Evolutionary conservation across 2,797 vertebrate genomes (phyloP).

Genomic region (Corythornis leucogaster): DNA sequence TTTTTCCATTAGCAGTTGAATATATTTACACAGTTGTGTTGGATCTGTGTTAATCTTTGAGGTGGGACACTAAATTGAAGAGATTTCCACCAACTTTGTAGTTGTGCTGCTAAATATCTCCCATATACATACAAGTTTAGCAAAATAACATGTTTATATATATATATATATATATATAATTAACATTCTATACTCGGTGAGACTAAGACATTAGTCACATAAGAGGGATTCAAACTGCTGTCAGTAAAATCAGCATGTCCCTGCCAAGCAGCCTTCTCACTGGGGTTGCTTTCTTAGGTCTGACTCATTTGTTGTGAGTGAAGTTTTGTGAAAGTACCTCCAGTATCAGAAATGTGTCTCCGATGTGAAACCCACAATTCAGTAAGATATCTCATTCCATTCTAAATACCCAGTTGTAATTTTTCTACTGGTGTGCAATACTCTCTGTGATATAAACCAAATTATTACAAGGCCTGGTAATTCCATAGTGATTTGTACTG

Average conservation of each 20-base stretch:
- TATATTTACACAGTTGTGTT: not conserved
- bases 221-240: slow-evolving; percentile 7
- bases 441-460: not conserved
- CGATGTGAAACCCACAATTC: not conserved
- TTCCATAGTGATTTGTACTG: not conserved
- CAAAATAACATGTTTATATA: not conserved
- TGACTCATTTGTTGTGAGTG: slow-evolving; percentile 65
- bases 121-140: not conserved
- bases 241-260: not conserved
- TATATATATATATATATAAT: not conserved
- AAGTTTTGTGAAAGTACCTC: slow-evolving; percentile 46
- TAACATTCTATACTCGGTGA: not conserved
- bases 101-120: not conserved
- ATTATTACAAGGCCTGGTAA: not conserved
- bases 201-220: slow-evolving; percentile 21
- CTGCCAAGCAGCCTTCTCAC: not conserved
- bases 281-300: slow-evolving; percentile 42
- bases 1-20: not conserved
- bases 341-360: not conserved
- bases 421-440: not conserved
- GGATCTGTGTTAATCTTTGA: not conserved
- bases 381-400: not conserved
- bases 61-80: not conserved
- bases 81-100: not conserved
- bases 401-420: not conserved